phyloP scores from a whole-genome alignment of 2,113 vertebrate species.

The Ictidomys tridecemlineatus region DNA sequence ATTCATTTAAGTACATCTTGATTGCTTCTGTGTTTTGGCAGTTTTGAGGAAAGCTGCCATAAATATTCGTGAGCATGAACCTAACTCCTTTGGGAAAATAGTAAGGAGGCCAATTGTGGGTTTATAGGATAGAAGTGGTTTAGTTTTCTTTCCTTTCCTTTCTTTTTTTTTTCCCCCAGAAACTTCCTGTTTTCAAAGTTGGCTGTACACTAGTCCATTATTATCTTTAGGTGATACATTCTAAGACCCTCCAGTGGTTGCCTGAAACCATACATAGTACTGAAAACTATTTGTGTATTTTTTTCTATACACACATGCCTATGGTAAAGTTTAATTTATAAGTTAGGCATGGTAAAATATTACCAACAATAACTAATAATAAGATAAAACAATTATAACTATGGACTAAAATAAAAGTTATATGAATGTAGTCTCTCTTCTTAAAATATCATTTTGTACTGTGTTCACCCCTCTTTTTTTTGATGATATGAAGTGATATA shows the following conservation, averaged over 20 bases:
- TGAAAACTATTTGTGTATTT: neutral
- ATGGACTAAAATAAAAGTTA: neutral
- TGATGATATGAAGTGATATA: neutral
- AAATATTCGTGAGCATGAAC: neutral
- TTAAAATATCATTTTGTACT: neutral
- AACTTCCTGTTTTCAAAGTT: neutral
- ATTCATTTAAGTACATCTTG: neutral
- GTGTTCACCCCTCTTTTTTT: neutral
- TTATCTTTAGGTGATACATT: neutral
- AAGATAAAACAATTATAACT: neutral
- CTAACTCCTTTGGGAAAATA: neutral
- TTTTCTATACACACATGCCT: neutral
- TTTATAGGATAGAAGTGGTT: neutral
- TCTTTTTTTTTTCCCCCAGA: neutral
- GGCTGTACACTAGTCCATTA: neutral
- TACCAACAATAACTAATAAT: neutral
- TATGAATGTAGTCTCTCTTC: neutral
- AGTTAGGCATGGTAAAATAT: neutral
- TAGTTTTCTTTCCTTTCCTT: neutral
- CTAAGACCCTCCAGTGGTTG: neutral
- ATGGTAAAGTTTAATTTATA: neutral
- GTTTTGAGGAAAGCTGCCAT: neutral
- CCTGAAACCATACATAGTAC: neutral
- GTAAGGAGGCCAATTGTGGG: neutral
- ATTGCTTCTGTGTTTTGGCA: neutral